Evolutionary conservation across 2,888 invertebrate species (phyloP).

Genomic region (Mesoligia furuncula): DNA sequence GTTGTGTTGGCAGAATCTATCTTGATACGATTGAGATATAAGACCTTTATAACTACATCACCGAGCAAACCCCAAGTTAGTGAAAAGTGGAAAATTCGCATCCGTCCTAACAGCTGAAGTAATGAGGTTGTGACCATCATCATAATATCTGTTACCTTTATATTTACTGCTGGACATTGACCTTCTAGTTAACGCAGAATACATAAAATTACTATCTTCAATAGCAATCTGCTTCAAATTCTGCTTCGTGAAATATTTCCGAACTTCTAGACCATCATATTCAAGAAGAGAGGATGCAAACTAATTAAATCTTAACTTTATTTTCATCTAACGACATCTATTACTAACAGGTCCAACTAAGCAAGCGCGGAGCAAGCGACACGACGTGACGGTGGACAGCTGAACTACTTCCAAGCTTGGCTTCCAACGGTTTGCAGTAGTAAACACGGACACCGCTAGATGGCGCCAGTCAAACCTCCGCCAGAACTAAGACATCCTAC

Average conservation of each 20-base stretch:
- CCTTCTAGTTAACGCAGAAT: background rate
- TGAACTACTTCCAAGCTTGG: conserved; percentile 28
- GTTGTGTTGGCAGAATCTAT: background rate
- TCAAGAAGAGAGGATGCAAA: background rate
- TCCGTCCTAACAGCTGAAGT: background rate
- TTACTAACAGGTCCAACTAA: conserved; percentile 47
- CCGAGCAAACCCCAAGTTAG: no score
- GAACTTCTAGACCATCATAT: background rate
- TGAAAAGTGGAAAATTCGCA: background rate
- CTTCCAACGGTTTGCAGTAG: conserved; percentile 31
- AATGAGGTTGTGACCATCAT: background rate
- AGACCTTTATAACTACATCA: background rate
- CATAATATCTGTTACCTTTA: background rate
- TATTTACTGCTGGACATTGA: background rate
- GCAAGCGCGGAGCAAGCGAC: conserved; percentile 11
- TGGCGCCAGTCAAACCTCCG: conserved; percentile 41
- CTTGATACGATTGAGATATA: background rate
- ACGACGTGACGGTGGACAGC: conserved; percentile 7
- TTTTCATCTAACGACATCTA: conserved; percentile 71
- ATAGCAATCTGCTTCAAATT: background rate
- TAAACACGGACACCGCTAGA: conserved; percentile 47
- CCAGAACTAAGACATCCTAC: background rate
- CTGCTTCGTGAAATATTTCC: background rate
- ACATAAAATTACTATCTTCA: background rate
- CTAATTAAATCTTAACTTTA: background rate